These are phyloP conservation scores for Cyphomyrus plagiostoma DNA, from an alignment of 2,113 vertebrate genomes.

Conservation along the genomic window DNA sequence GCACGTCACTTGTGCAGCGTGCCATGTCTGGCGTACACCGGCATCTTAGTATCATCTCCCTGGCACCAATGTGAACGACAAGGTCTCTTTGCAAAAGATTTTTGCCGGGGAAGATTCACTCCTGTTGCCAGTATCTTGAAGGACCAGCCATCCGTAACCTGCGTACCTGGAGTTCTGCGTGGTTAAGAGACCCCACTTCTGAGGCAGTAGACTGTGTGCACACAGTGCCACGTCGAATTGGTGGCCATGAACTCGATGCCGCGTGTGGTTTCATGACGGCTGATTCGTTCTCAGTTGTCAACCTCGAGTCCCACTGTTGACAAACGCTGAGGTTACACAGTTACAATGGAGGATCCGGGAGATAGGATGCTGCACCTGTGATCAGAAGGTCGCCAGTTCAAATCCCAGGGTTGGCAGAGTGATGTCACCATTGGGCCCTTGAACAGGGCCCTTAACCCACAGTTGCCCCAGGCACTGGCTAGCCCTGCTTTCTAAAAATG, in stretches of 20 bases:
- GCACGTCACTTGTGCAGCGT: background rate
- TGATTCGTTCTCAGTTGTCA: background rate
- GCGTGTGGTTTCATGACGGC: background rate
- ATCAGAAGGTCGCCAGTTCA: background rate
- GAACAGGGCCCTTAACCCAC: background rate
- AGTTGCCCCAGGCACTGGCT: background rate
- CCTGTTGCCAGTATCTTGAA: background rate
- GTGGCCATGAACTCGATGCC: background rate
- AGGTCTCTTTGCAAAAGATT: background rate
- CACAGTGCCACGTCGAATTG: background rate
- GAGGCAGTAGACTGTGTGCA: background rate
- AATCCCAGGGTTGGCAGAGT: background rate
- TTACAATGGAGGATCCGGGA: background rate
- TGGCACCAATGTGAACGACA: background rate
- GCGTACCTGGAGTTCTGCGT: background rate
- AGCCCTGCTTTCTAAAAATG: background rate
- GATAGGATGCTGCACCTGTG: background rate
- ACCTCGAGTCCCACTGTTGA: background rate
- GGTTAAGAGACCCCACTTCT: background rate
- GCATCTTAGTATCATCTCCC: background rate
- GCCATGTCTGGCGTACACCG: background rate
- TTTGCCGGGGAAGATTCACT: too few species aligned
- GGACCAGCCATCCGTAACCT: background rate
- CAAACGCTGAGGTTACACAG: background rate
- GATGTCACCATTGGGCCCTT: background rate